Conservation (phyloP, 2,797 vertebrate species). For the Coreius guichenoti region DNA sequence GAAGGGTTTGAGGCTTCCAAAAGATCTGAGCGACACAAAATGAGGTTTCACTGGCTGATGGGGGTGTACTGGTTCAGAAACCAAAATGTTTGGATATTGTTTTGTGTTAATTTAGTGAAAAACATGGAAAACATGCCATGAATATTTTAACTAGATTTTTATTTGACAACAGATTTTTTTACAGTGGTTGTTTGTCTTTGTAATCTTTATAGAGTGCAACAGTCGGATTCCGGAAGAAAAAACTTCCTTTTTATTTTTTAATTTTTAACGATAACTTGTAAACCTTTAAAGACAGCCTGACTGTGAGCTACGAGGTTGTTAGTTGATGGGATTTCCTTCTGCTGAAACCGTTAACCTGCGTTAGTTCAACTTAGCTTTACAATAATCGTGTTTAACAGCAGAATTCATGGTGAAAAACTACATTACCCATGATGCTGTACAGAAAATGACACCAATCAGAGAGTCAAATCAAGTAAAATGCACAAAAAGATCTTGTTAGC, state of each 20-base stretch:
- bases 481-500: too few relatives aligned
- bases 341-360: not conserved
- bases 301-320: not conserved
- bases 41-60: not conserved
- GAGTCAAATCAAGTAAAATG: too few relatives aligned
- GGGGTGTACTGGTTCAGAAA: not conserved
- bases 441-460: not conserved
- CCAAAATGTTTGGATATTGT: not conserved
- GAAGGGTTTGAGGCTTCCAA: slow-evolving; percentile 6
- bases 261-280: not conserved
- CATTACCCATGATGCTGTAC: not conserved
- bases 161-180: not conserved
- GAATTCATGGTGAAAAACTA: not conserved
- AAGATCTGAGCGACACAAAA: not conserved
- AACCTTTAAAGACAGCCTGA: not conserved
- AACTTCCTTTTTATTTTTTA: accelerated
- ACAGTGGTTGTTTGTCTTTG: not conserved
- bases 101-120: not conserved
- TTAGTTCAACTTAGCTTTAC: not conserved
- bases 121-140: not conserved
- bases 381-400: not conserved
- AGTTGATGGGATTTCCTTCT: not conserved
- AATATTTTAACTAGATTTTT: not conserved
- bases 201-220: not conserved
- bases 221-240: not conserved